These are phyloP conservation scores for Trimorus sp. DNA, from an alignment of 2,888 invertebrate species.

Conservation along the genomic window DNA sequence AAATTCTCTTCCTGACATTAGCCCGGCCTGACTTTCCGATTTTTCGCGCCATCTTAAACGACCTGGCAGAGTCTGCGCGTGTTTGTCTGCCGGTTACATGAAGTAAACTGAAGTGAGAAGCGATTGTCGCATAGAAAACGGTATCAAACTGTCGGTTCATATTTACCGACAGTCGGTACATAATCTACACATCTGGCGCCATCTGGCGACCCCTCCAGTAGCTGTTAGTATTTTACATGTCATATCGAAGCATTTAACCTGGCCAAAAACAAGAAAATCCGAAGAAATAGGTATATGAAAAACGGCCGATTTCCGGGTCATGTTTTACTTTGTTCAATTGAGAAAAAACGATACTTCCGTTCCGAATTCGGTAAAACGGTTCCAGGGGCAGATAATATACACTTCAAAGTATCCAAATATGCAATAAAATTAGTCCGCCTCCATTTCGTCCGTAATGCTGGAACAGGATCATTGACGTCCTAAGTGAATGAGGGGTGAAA, in stretches of 20 bases:
- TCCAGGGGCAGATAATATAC: too few relatives aligned
- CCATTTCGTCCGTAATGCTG: conserved; percentile 57
- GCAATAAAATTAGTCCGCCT: conserved; percentile 77
- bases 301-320: too few relatives aligned
- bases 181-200: background rate
- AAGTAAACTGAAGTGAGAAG: conserved; percentile 32
- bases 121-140: conserved; percentile 29
- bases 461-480: conserved; percentile 71
- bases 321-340: too few relatives aligned
- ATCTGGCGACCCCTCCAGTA: too few relatives aligned
- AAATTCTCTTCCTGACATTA: background rate
- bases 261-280: too few relatives aligned
- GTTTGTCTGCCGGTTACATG: conserved; percentile 22
- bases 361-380: too few relatives aligned
- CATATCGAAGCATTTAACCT: too few relatives aligned
- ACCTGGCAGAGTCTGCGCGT: background rate
- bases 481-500: conserved; percentile 75
- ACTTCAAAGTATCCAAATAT: conserved; percentile 10
- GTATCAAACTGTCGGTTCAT: conserved; percentile 28
- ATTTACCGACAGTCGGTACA: conserved; percentile 23
- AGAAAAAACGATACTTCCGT: too few relatives aligned
- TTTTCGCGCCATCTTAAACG: conserved; percentile 20
- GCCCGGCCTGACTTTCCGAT: conserved; percentile 4
- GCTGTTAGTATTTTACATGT: too few relatives aligned
- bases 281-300: too few relatives aligned